phyloP scores from a whole-genome alignment of 2,113 vertebrate species.

The Pampusana beccarii region DNA sequence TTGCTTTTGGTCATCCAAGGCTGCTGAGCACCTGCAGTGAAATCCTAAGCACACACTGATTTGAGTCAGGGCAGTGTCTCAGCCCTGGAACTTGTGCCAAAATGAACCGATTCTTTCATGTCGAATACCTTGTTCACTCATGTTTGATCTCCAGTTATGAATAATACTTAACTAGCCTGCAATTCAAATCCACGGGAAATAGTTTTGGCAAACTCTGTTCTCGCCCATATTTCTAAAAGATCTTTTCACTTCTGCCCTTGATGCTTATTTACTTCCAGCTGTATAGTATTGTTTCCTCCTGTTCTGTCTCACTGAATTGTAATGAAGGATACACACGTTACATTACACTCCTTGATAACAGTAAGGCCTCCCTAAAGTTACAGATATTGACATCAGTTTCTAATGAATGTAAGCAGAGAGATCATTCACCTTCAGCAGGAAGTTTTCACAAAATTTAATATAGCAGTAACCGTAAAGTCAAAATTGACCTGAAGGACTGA shows the following conservation, averaged over 20 bases:
- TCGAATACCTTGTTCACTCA: background rate
- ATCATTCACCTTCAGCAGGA: background rate
- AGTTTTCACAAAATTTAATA: background rate
- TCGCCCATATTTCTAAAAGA: background rate
- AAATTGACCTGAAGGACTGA: background rate
- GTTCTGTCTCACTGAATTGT: background rate
- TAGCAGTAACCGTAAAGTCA: background rate
- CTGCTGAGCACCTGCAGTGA: background rate
- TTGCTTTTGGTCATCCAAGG: accelerated
- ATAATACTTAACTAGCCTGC: background rate
- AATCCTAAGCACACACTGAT: background rate
- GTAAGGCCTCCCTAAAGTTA: background rate
- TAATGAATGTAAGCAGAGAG: background rate
- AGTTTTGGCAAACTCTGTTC: background rate
- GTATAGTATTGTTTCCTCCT: background rate
- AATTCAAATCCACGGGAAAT: background rate
- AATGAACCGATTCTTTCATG: conserved; percentile 8
- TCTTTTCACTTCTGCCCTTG: background rate
- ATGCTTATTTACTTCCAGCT: background rate
- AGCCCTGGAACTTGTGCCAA: background rate
- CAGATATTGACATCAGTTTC: background rate
- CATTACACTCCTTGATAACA: background rate
- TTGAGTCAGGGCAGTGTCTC: background rate
- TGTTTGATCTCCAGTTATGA: background rate
- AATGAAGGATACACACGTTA: background rate